A percentile compares a stretch with the other conserved stretches of the same genome.
phyloP scores from a whole-genome alignment of 2,113 vertebrate species.

The Eudyptes chrysolophus region DNA sequence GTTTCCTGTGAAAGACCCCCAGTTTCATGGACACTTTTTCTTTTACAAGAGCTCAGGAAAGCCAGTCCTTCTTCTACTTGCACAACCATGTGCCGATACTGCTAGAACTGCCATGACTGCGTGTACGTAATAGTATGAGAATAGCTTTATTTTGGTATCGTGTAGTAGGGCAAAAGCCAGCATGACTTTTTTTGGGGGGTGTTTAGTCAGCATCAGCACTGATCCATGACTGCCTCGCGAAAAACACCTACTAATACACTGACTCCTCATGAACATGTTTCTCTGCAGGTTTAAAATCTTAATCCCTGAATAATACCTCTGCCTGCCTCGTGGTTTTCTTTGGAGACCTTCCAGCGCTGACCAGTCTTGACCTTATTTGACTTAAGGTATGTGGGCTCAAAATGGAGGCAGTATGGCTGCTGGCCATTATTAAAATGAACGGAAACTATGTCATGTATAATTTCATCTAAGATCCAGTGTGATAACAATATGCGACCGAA shows the following conservation, averaged over 20 bases:
- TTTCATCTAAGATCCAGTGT: background rate
- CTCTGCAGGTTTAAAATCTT: slow-evolving; percentile 6
- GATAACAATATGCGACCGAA: background rate
- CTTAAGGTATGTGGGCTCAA: background rate
- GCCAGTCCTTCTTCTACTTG: background rate
- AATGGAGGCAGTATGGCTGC: background rate
- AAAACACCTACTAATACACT: background rate
- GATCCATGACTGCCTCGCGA: rapidly evolving
- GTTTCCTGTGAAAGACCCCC: background rate
- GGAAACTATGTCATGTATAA: background rate
- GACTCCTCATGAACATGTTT: background rate
- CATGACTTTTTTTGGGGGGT: background rate
- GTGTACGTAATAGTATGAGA: background rate
- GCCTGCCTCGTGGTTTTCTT: background rate
- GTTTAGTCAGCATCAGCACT: background rate
- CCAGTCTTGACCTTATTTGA: background rate
- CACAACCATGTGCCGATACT: background rate
- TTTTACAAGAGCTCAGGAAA: background rate
- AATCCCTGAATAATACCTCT: background rate
- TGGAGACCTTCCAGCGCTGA: background rate
- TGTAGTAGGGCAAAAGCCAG: background rate
- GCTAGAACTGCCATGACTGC: background rate
- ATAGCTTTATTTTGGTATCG: rapidly evolving
- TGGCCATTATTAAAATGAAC: background rate
- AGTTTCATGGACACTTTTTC: background rate